Evolutionary conservation across 2,113 vertebrate genomes (phyloP).

Genomic region (Corynorhinus townsendii): DNA sequence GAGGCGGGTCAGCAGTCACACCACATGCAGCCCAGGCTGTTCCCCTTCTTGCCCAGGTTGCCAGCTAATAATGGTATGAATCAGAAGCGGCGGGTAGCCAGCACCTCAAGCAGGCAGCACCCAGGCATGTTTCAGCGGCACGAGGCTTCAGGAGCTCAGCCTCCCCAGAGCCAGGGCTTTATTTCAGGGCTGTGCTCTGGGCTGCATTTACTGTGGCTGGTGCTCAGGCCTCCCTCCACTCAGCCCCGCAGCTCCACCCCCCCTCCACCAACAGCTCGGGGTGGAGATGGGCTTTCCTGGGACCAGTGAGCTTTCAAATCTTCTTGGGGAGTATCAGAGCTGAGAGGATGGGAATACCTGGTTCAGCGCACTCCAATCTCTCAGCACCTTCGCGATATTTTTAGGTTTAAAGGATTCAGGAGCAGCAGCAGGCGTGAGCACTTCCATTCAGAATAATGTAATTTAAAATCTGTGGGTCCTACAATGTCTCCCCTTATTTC

Average conservation of each 20-base stretch:
- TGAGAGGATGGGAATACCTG: background rate
- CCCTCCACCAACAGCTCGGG: background rate
- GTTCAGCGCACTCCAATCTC: background rate
- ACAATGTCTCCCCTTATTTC: background rate
- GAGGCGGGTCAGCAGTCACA: background rate
- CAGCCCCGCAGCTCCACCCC: accelerated
- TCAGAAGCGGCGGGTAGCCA: background rate
- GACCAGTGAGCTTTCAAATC: background rate
- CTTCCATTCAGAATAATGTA: background rate
- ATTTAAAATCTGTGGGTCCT: background rate
- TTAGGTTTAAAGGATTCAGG: background rate
- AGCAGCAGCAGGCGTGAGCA: background rate
- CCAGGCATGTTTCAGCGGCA: background rate
- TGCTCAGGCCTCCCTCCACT: accelerated
- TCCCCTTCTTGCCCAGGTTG: background rate
- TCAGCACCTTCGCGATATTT: accelerated
- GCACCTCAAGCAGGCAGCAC: background rate
- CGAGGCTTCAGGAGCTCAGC: background rate
- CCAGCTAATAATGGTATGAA: background rate
- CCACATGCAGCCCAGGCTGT: background rate
- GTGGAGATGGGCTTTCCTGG: background rate
- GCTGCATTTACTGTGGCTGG: background rate
- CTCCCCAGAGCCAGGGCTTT: background rate
- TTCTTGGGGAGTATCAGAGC: background rate
- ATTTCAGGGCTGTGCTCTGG: background rate